Conservation (phyloP, 2,113 vertebrate species). For the Micromys minutus region DNA sequence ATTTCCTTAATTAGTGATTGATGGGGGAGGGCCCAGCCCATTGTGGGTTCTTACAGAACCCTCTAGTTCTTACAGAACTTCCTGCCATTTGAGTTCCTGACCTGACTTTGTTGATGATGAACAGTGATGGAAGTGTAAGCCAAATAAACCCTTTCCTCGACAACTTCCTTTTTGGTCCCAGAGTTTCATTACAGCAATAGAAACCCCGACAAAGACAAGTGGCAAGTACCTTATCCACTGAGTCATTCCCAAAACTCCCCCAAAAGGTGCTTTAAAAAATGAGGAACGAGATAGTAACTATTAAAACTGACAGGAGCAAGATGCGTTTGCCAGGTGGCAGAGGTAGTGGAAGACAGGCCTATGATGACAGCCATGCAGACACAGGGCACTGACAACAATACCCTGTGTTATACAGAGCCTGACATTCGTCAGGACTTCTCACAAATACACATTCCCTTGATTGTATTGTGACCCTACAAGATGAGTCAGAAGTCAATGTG, state of each 20-base stretch:
- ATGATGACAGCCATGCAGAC: not conserved
- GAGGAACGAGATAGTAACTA: conserved; percentile 44
- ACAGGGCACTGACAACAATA: not conserved
- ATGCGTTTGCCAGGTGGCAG: conserved; percentile 23
- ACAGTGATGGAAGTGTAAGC: not conserved
- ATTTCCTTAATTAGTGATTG: not conserved
- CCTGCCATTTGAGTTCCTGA: not conserved
- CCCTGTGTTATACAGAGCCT: not conserved
- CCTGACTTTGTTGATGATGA: not conserved
- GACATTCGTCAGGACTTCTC: not conserved
- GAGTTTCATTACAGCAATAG: not conserved
- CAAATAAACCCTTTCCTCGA: not conserved
- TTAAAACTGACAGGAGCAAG: conserved; percentile 41
- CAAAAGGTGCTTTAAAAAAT: not conserved
- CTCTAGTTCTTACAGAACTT: too few species aligned
- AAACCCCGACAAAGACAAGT: not conserved
- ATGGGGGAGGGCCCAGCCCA: not conserved
- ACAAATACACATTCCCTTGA: not conserved
- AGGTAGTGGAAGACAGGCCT: not conserved
- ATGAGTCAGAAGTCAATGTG: not conserved
- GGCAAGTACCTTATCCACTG: too few species aligned
- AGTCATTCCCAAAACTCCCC: not conserved
- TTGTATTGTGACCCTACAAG: not conserved
- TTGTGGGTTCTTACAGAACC: too few species aligned
- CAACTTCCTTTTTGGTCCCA: not conserved